phyloP scores from a whole-genome alignment of 2,113 vertebrate genomes.

The Conger conger region DNA sequence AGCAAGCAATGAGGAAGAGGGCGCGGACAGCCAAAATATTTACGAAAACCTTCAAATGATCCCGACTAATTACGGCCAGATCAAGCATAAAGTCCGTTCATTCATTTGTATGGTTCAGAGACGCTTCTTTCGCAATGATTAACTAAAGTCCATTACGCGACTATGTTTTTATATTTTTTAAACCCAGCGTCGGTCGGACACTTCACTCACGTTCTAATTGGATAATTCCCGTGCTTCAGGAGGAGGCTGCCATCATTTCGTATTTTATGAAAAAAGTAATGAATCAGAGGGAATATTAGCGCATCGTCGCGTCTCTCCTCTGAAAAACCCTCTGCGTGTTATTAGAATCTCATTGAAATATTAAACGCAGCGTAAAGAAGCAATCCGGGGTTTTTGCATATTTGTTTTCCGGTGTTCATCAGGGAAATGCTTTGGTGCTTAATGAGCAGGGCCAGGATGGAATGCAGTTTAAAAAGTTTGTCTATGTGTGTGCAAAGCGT shows the following conservation, averaged over 20 bases:
- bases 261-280: conserved; percentile 20
- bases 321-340: conserved; percentile 23
- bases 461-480: conserved; percentile 15
- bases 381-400: conserved; percentile 20
- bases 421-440: conserved; percentile 9
- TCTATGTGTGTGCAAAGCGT: neutral
- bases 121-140: neutral
- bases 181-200: neutral
- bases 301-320: conserved; percentile 21
- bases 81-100: neutral
- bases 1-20: neutral
- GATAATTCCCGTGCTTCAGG: neutral
- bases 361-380: conserved; percentile 29
- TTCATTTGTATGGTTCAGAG: neutral
- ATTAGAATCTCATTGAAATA: conserved; percentile 13
- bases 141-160: neutral
- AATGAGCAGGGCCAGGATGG: conserved; percentile 1
- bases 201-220: neutral
- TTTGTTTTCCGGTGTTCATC: conserved; percentile 26
- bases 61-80: neutral
- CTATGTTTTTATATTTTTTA: too few relatives aligned
- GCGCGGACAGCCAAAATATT: neutral
- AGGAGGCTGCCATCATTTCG: neutral
- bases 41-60: neutral
- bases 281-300: conserved; percentile 17